Base-by-base conservation (phyloP, 1,140 invertebrate species). In the Solenopsis fugax region DNA sequence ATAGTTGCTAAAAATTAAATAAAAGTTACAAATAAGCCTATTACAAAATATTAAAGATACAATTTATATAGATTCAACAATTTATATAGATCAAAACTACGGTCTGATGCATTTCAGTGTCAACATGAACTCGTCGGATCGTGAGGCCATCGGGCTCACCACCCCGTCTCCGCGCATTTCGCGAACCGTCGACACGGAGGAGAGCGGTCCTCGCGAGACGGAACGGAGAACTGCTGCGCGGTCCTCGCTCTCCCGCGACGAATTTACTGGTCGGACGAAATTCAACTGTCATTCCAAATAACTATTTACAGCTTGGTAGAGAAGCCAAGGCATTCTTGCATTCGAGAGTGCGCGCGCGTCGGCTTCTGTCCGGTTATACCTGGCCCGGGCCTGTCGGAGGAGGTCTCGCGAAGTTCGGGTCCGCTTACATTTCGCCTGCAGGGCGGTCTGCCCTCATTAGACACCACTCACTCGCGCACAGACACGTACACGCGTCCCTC, bases 251-350 rank as follows among this genome's bases (percentile, higher is more conserved):
- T 80, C 69, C 82, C 84, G 87, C 88, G 87, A 89, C 76, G 72
- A 90, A 65, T 58, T 62, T 69, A 37, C 56, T 16, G 69, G 60
- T 50, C 73, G 64, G 72, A 73, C 88, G 58, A 94, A 94, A 93
- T 94, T 91, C 91, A 93, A 92, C 93, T 93, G 94, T 94, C 94
- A 94, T 92, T 94, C 88, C 86, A 89, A 81, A 93, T 94, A 94
- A 93, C 93, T 94, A 94, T 94, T 94, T 94, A 94, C 93, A 94
- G 90, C 91, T 88, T 50, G 92, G 52, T 69, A 60, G 64, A 41
- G 56, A 48, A 76, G 50, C 54, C 73, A 24, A 48, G 24, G 24
- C 71, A 93, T 93, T 93, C 90, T 92, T 92, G 88, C 88, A 91
- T 93, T 90, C 86, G 90, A 75, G 84, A 91, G 84, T 81, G 86